Evolutionary conservation across 2,797 vertebrate species (phyloP).

Genomic region (Halcyon smyrnensis): DNA sequence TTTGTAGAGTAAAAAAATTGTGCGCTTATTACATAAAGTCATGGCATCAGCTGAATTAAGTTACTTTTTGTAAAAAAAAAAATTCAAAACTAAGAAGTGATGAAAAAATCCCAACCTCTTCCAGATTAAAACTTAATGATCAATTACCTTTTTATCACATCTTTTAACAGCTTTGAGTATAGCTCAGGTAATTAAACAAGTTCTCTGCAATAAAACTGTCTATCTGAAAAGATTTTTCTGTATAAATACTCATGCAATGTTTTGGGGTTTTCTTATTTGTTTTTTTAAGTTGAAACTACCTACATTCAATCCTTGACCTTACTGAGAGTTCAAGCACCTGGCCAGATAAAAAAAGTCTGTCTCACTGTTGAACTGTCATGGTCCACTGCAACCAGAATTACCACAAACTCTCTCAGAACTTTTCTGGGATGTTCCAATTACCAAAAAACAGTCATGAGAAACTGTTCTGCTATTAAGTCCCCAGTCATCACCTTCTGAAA

Average conservation of each 20-base stretch:
- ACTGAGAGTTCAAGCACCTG: neutral
- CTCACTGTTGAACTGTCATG: neutral
- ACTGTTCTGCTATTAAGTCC: conserved; percentile 1
- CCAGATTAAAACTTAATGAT: neutral
- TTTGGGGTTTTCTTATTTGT: too few species aligned
- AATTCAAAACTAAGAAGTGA: neutral
- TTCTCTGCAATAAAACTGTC: neutral
- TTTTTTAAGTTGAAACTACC: neutral
- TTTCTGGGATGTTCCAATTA: conserved; percentile 39
- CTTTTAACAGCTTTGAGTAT: neutral
- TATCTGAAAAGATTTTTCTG: neutral
- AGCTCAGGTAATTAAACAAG: neutral
- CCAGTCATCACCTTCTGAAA: conserved; percentile 15
- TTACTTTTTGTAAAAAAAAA: neutral
- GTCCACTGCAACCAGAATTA: neutral
- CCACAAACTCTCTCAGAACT: conserved; percentile 18
- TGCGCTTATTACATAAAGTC: neutral
- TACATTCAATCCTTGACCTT: conserved; percentile 14
- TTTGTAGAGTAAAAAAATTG: neutral
- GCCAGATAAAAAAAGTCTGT: neutral
- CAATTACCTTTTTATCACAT: neutral
- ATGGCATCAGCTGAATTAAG: neutral
- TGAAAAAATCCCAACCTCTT: neutral
- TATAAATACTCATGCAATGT: neutral
- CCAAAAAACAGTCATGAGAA: conserved; percentile 26